Percentiles rank a stretch among this genome's conserved stretches.
phyloP scores from a whole-genome alignment of 2,888 invertebrate species.

The Abrostola tripartita region DNA sequence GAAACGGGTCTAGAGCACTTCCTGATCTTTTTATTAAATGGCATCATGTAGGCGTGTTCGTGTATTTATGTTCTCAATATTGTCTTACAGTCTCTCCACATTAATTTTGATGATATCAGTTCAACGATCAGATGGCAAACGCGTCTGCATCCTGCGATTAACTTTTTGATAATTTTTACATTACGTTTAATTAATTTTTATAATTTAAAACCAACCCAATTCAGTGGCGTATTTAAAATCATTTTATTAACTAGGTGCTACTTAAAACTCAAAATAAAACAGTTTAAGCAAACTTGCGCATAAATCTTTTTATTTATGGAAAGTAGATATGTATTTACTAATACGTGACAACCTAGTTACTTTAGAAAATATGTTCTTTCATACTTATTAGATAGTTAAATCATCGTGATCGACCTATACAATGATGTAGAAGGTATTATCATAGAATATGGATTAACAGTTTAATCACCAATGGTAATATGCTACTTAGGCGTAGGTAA shows the following conservation, averaged over 20 bases:
- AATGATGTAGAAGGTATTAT: neutral
- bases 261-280: neutral
- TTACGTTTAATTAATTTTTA: conserved; percentile 1
- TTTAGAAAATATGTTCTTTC: too few relatives aligned
- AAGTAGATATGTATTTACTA: too few relatives aligned
- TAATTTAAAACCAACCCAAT: neutral
- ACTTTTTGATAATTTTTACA: conserved; percentile 3
- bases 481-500: conserved; percentile 18
- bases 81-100: conserved; percentile 37
- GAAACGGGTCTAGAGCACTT: conserved; percentile 80
- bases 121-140: conserved; percentile 32
- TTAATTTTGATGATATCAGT: conserved; percentile 42
- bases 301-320: too few relatives aligned
- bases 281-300: neutral
- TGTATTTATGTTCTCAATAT: conserved; percentile 49
- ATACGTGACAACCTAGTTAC: too few relatives aligned
- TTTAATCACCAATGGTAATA: conserved; percentile 22
- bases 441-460: conserved; percentile 4
- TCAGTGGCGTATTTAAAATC: too few relatives aligned
- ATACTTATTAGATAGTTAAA: too few relatives aligned
- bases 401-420: too few relatives aligned
- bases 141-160: conserved; percentile 26
- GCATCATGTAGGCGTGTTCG: conserved; percentile 58
- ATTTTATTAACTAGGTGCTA: too few relatives aligned
- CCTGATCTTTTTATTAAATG: conserved; percentile 71